These are phyloP conservation scores for Acanthis flammea DNA, from an alignment of 2,797 vertebrate species.

Conservation along the genomic window DNA sequence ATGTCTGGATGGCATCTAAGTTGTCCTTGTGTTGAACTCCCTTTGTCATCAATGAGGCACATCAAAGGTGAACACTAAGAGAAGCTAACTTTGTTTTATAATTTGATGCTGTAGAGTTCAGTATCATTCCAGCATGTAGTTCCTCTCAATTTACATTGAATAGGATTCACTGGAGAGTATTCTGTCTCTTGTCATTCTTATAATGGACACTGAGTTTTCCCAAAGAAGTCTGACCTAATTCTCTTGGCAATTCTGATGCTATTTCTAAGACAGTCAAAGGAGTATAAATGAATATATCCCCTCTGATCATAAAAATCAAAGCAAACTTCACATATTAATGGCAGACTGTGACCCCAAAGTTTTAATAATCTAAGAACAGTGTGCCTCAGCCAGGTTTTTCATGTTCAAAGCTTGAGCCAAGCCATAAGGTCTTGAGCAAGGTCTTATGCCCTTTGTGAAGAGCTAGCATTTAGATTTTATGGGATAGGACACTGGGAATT, in stretches of 20 bases:
- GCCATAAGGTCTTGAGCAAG: not conserved
- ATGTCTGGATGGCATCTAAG: not conserved
- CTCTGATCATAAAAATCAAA: constrained; percentile 45
- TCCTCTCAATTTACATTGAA: not conserved
- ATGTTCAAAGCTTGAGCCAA: not conserved
- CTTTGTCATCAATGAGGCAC: not conserved
- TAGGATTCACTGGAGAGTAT: constrained; percentile 3
- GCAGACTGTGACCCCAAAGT: not conserved
- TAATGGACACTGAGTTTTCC: constrained; percentile 17
- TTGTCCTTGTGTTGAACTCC: not conserved
- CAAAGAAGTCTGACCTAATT: constrained; percentile 15
- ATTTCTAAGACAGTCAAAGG: constrained; percentile 32
- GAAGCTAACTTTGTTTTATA: not conserved
- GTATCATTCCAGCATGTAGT: not conserved
- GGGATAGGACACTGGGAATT: not conserved
- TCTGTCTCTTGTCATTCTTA: constrained; percentile 25
- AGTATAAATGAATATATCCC: not conserved
- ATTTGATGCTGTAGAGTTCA: not conserved
- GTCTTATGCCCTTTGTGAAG: not conserved
- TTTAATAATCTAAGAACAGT: not conserved
- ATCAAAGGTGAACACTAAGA: not conserved
- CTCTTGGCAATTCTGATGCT: not conserved
- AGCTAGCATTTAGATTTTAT: not conserved
- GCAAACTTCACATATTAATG: not conserved
- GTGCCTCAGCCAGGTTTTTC: not conserved